phyloP scores from a whole-genome alignment of 2,888 invertebrate species.

The Parelbella ahira region DNA sequence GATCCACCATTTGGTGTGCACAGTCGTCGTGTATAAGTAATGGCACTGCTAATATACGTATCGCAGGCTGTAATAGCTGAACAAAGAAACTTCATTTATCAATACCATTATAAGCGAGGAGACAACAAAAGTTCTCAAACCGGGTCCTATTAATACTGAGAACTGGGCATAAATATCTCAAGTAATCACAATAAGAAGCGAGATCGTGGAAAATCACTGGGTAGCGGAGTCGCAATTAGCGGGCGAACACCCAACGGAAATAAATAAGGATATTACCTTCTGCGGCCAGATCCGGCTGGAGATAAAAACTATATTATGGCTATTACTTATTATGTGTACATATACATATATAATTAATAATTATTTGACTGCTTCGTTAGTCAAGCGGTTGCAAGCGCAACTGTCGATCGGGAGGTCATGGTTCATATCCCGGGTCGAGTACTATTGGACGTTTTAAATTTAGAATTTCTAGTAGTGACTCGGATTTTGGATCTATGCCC shows the following conservation, averaged over 20 bases:
- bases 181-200: constrained; percentile 40
- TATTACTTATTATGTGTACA: too few relatives aligned
- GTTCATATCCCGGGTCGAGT: too few relatives aligned
- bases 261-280: constrained; percentile 25
- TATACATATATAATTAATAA: too few relatives aligned
- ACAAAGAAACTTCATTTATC: constrained; percentile 26
- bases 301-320: constrained; percentile 18
- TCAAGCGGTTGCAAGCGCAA: too few relatives aligned
- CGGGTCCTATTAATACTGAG: constrained; percentile 33
- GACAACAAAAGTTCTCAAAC: constrained; percentile 31
- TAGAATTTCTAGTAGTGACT: too few relatives aligned
- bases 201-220: constrained; percentile 73
- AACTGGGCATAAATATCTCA: constrained; percentile 38
- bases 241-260: constrained; percentile 69
- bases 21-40: constrained; percentile 30
- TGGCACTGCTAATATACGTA: constrained; percentile 11
- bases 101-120: constrained; percentile 26
- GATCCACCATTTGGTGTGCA: constrained; percentile 36
- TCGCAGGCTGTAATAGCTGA: constrained; percentile 18
- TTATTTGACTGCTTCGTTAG: too few relatives aligned
- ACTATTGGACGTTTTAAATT: too few relatives aligned
- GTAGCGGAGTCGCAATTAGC: constrained; percentile 70
- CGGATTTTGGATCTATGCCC: too few relatives aligned
- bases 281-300: constrained; percentile 6
- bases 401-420: too few relatives aligned